A percentile compares a stretch with the other conserved stretches of the same genome.
These are phyloP conservation scores for Drosophila borealis DNA, from an alignment of 2,888 invertebrate genomes.

Conservation along the genomic window DNA sequence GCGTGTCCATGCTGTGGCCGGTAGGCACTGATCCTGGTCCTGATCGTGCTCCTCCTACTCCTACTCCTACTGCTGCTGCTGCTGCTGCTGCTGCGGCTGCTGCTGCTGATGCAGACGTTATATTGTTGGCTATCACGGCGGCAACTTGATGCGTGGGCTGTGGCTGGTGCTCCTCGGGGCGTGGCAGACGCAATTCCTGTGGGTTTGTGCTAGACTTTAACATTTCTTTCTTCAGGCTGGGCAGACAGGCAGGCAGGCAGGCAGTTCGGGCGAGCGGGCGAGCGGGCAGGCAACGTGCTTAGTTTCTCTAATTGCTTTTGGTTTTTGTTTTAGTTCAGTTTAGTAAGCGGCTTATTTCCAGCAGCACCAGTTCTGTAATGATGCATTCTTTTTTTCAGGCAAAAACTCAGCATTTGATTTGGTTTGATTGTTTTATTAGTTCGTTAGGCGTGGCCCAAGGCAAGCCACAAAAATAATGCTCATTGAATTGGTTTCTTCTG, in stretches of 20 bases:
- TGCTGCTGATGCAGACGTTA: slow-evolving; percentile 36
- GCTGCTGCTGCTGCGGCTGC: slow-evolving; percentile 10
- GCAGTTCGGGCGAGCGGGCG: slow-evolving; percentile 29
- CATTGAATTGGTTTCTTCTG: slow-evolving; percentile 11
- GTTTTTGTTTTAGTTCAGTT: slow-evolving; percentile 29
- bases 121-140: slow-evolving; percentile 66
- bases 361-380: slow-evolving; percentile 43
- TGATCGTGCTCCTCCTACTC: slow-evolving; percentile 15
- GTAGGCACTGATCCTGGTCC: slow-evolving; percentile 14
- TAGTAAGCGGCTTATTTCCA: slow-evolving; percentile 41
- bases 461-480: slow-evolving; percentile 5
- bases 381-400: slow-evolving; percentile 16
- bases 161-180: slow-evolving; percentile 72
- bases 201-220: slow-evolving; percentile 83
- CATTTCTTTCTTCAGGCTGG: slow-evolving; percentile 71
- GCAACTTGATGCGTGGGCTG: slow-evolving; percentile 67
- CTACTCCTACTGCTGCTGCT: slow-evolving; percentile 15
- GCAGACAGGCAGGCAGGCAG: slow-evolving; percentile 38
- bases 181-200: slow-evolving; percentile 84
- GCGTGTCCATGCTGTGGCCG: slow-evolving; percentile 75
- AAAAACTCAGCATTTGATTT: slow-evolving; percentile 19
- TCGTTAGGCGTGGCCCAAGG: slow-evolving; percentile 3
- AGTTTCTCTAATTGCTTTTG: slow-evolving; percentile 14
- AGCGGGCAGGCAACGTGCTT: slow-evolving; percentile 29
- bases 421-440: slow-evolving; percentile 2